Conservation (phyloP, 2,797 vertebrate species). For the Balearica regulorum region DNA sequence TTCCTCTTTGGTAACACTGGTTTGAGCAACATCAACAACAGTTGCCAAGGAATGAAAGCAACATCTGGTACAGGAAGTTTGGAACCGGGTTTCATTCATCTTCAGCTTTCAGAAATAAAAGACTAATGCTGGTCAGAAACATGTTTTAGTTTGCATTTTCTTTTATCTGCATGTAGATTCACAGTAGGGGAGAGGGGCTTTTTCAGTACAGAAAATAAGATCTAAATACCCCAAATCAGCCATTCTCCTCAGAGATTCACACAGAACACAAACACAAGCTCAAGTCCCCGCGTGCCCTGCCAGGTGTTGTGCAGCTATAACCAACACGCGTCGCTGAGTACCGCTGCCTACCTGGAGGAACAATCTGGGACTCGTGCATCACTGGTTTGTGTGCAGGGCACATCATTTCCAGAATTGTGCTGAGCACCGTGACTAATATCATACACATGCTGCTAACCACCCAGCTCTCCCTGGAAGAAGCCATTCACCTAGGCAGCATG, state of each 20-base stretch:
- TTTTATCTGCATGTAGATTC: neutral
- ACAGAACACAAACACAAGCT: neutral
- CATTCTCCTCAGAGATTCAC: neutral
- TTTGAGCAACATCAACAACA: neutral
- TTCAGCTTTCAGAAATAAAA: neutral
- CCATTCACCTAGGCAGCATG: neutral
- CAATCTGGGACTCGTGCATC: rapidly evolving
- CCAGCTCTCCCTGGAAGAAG: neutral
- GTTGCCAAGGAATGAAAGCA: constrained; percentile 9
- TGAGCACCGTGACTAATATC: neutral
- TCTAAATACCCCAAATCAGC: neutral
- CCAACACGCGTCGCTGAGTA: rapidly evolving
- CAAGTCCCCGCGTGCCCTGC: neutral
- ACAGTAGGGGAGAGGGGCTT: neutral
- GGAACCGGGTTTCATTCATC: neutral
- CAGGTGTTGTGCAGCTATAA: neutral
- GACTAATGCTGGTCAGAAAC: neutral
- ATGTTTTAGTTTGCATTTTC: neutral
- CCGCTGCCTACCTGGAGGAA: neutral
- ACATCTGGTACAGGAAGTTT: neutral
- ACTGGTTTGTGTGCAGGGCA: neutral
- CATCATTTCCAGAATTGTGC: neutral
- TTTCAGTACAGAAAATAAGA: neutral
- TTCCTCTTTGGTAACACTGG: neutral
- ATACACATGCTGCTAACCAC: too few relatives aligned